phyloP scores from a whole-genome alignment of 2,797 vertebrate genomes.

The Chiroxiphia lanceolata region DNA sequence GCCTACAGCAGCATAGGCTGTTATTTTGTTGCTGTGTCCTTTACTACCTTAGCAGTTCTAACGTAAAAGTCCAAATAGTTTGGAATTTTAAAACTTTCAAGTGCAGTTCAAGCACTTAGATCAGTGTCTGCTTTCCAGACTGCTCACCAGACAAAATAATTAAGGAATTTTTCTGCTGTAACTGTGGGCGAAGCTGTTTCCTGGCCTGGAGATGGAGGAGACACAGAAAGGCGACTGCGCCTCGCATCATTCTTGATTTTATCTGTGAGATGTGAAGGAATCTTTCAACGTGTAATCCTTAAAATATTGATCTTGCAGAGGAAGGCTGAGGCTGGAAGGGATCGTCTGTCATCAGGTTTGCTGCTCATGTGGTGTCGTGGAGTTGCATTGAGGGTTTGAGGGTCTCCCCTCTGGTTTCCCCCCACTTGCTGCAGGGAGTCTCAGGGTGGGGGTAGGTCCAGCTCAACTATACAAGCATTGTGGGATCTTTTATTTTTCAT shows the following conservation, averaged over 20 bases:
- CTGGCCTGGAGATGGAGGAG: not conserved
- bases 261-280: not conserved
- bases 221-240: not conserved
- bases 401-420: not conserved
- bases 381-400: not conserved
- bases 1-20: not conserved
- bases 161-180: conserved; percentile 10
- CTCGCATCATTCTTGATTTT: not conserved
- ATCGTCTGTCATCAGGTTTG: not conserved
- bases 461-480: fast-evolving
- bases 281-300: conserved; percentile 21
- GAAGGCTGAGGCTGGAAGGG: not conserved
- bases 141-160: not conserved
- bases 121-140: not conserved
- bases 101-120: not conserved
- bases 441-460: not conserved
- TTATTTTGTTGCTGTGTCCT: not conserved
- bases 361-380: fast-evolving
- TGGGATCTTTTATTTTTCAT: not conserved
- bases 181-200: not conserved
- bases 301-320: not conserved
- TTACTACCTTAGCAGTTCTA: not conserved
- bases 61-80: not conserved
- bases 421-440: not conserved
- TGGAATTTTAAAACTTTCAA: not conserved